Percentiles rank a stretch among this genome's conserved stretches.
phyloP scores from a whole-genome alignment of 2,888 invertebrate species.

The Scaptomyza tumidula region DNA sequence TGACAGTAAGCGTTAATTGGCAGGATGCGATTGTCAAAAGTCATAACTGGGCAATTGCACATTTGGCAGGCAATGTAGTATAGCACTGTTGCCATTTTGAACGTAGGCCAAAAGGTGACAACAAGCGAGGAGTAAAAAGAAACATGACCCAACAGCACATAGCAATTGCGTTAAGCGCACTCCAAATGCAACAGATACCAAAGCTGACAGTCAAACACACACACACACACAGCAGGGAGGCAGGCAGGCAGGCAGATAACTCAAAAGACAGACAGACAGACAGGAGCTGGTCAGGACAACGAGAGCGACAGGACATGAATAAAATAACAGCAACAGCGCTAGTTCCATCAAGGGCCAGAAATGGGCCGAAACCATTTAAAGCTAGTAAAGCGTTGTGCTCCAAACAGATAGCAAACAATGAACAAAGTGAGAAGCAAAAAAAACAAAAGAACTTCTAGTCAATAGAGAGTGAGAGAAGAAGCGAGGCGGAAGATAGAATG shows the following conservation, averaged over 20 bases:
- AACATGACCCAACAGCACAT: constrained; percentile 22
- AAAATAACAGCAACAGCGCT: constrained; percentile 1
- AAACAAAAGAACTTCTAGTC: constrained; percentile 4
- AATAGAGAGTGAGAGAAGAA: background rate
- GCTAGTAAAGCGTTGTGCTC: constrained; percentile 34
- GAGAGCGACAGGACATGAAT: constrained; percentile 10
- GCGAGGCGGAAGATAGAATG: background rate
- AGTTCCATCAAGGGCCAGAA: background rate
- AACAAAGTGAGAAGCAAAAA: constrained; percentile 20
- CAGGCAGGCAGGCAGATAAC: background rate
- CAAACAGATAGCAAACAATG: constrained; percentile 21
- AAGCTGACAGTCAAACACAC: constrained; percentile 28
- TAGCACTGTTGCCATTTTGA: background rate
- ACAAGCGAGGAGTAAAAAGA: constrained; percentile 11
- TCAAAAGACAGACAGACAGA: background rate
- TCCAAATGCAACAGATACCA: constrained; percentile 57
- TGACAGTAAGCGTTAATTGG: constrained; percentile 14
- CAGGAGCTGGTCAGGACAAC: constrained; percentile 22
- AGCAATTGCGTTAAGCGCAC: constrained; percentile 42
- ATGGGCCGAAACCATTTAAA: constrained; percentile 27
- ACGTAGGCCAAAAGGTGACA: constrained; percentile 6
- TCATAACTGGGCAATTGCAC: constrained; percentile 20
- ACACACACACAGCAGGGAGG: background rate
- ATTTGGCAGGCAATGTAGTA: background rate
- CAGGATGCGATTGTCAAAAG: constrained; percentile 30